These are phyloP conservation scores for Coilia nasus DNA, from an alignment of 2,797 vertebrate species.

Conservation along the genomic window DNA sequence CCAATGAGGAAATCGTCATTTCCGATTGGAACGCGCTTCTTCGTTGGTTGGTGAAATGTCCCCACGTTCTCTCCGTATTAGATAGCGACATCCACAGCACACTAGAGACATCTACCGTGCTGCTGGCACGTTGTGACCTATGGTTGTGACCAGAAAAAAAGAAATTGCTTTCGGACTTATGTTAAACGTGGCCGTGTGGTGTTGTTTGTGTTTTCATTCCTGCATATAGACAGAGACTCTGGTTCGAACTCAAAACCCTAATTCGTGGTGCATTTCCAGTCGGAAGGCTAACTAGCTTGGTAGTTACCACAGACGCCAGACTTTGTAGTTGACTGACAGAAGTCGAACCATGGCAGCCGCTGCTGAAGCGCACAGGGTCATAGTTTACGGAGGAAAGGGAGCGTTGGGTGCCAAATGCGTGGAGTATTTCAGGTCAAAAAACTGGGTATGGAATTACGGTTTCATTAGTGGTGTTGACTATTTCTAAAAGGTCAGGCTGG, in stretches of 20 bases:
- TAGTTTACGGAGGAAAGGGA: constrained; percentile 81
- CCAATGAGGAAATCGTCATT: constrained; percentile 20
- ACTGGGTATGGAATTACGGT: constrained; percentile 70
- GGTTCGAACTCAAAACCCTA: too few relatives aligned
- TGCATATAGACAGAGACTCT: too few relatives aligned
- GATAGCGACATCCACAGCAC: not conserved
- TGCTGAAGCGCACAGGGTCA: constrained; percentile 64
- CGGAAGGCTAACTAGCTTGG: not conserved
- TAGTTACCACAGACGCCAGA: too few relatives aligned
- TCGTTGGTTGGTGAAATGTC: constrained; percentile 7
- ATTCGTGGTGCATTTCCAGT: not conserved
- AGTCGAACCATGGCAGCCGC: constrained; percentile 38
- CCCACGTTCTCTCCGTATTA: constrained; percentile 1
- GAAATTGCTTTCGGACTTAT: too few relatives aligned
- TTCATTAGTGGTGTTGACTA: not conserved
- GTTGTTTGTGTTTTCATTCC: too few relatives aligned
- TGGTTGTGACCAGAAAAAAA: not conserved
- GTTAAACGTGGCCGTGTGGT: too few relatives aligned
- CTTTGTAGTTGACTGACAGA: too few relatives aligned
- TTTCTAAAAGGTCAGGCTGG: not conserved
- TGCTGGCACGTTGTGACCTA: not conserved
- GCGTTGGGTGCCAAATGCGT: constrained; percentile 80
- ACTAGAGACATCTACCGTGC: not conserved
- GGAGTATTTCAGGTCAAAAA: constrained; percentile 70
- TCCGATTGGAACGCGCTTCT: not conserved